These are phyloP conservation scores for Lucilia cuprina DNA, from an alignment of 1,140 invertebrate species.

Conservation along the genomic window DNA sequence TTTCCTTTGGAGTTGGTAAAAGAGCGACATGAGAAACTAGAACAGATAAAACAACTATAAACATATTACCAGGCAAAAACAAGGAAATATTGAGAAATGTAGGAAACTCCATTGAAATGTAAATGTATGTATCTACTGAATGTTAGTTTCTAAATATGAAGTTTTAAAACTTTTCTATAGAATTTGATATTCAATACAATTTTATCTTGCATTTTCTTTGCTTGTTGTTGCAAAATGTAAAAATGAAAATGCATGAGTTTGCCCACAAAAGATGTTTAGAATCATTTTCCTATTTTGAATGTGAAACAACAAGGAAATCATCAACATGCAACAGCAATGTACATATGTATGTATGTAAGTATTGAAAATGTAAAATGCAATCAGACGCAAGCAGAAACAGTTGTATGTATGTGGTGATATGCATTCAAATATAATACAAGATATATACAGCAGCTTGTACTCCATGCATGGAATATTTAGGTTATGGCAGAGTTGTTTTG, in stretches of 20 bases:
- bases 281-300: background rate
- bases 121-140: background rate
- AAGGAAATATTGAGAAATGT: background rate
- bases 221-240: background rate
- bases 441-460: background rate
- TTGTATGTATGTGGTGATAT: background rate
- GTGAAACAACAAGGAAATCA: background rate
- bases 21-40: background rate
- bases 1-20: background rate
- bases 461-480: background rate
- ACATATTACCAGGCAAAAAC: background rate
- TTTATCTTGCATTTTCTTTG: background rate
- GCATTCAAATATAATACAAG: background rate
- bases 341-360: background rate
- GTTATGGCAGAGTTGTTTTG: background rate
- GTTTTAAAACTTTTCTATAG: background rate
- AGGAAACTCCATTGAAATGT: background rate
- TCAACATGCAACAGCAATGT: background rate
- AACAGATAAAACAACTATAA: background rate
- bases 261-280: slow-evolving; percentile 36
- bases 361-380: background rate
- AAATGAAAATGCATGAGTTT: background rate
- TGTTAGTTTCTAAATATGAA: background rate
- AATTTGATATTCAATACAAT: background rate
- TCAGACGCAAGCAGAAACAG: background rate